Percentiles rank a stretch among this genome's conserved stretches.
Conservation (phyloP, 2,888 invertebrate genomes). For the Habrosyne pyritoides region DNA sequence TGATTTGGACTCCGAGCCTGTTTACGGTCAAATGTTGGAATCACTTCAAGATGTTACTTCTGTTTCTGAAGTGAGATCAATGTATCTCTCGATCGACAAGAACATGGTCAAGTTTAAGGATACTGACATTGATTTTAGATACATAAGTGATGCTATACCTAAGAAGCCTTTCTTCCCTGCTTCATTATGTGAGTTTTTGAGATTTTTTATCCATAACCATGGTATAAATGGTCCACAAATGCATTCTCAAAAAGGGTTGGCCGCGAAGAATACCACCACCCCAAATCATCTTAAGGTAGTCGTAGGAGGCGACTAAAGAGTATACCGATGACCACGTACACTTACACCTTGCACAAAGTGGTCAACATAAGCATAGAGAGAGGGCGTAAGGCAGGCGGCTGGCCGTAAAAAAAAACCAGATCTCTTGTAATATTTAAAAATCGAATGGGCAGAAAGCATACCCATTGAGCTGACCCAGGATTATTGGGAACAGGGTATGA, state of each 20-base stretch:
- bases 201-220: slow-evolving; percentile 8
- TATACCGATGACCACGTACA: too few relatives aligned
- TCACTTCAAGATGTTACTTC: slow-evolving; percentile 51
- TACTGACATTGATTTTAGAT: slow-evolving; percentile 77
- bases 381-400: too few relatives aligned
- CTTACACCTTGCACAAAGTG: too few relatives aligned
- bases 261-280: too few relatives aligned
- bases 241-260: background rate
- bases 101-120: slow-evolving; percentile 64
- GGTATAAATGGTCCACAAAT: background rate
- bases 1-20: slow-evolving; percentile 28
- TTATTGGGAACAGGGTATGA: too few relatives aligned
- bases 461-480: too few relatives aligned
- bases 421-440: too few relatives aligned
- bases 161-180: slow-evolving; percentile 78
- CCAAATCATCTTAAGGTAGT: too few relatives aligned
- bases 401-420: too few relatives aligned
- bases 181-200: slow-evolving; percentile 66
- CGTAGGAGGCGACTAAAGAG: too few relatives aligned
- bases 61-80: slow-evolving; percentile 44
- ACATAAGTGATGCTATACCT: slow-evolving; percentile 75
- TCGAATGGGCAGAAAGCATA: too few relatives aligned
- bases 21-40: slow-evolving; percentile 65
- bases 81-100: slow-evolving; percentile 77
- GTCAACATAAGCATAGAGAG: too few relatives aligned